These are phyloP conservation scores for Lithophane leautieri DNA, from an alignment of 2,888 invertebrate genomes.

Conservation along the genomic window DNA sequence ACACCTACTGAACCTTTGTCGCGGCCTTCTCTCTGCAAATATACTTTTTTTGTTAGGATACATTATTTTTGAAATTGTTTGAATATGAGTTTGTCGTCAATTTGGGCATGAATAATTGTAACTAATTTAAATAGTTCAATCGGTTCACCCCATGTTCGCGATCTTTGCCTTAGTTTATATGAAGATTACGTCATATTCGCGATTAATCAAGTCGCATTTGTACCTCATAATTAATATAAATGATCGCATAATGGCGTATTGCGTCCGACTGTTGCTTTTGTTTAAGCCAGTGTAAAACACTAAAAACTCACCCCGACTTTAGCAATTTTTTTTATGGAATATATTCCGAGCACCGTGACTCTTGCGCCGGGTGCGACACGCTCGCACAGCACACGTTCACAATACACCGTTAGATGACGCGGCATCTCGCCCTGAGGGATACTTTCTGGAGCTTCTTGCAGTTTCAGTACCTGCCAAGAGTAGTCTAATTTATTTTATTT, in stretches of 20 bases:
- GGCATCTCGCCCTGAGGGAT: slow-evolving; percentile 99
- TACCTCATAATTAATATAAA: not conserved
- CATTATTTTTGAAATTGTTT: not conserved
- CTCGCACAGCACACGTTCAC: slow-evolving; percentile 98
- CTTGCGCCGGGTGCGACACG: slow-evolving; percentile 98
- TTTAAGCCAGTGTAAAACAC: too few relatives aligned
- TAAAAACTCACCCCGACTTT: slow-evolving; percentile 90
- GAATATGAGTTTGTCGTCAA: not conserved
- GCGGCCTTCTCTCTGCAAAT: slow-evolving; percentile 91
- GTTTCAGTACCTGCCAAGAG: slow-evolving; percentile 93
- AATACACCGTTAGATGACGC: slow-evolving; percentile 97
- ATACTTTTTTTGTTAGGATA: not conserved
- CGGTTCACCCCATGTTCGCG: not conserved
- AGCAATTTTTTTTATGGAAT: slow-evolving; percentile 97
- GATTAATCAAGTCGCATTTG: not conserved
- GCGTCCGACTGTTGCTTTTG: too few relatives aligned
- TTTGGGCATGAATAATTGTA: not conserved
- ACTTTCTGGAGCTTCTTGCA: slow-evolving; percentile 98
- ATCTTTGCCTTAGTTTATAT: not conserved
- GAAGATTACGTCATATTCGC: not conserved
- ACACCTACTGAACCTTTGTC: slow-evolving; percentile 97
- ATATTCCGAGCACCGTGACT: slow-evolving; percentile 98
- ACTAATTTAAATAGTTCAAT: not conserved
- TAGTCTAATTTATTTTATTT: not conserved
- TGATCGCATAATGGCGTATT: not conserved